Conservation (phyloP, 53 echinoderm and acorn worm species). For the Henricia sp. region DNA sequence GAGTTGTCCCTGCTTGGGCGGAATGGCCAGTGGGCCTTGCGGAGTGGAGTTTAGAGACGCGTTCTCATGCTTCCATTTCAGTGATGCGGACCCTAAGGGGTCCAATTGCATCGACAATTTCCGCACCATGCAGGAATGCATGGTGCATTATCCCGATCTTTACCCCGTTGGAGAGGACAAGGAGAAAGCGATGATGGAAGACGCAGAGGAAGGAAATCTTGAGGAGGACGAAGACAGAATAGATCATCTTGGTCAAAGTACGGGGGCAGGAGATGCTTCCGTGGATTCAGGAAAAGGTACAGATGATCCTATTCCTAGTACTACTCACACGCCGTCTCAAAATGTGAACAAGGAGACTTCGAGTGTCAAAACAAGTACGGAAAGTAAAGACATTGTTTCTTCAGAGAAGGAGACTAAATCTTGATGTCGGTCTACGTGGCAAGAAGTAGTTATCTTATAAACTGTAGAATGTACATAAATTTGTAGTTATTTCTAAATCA, state of each 20-base stretch:
- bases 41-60: slow-evolving; percentile 90
- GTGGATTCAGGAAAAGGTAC: neutral
- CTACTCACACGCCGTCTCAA: too few relatives aligned
- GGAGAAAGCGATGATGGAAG: slow-evolving; percentile 7
- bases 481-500: too few relatives aligned
- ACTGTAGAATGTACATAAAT: too few relatives aligned
- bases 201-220: neutral
- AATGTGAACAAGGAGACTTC: neutral
- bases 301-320: neutral
- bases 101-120: slow-evolving; percentile 92
- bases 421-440: slow-evolving; percentile 25
- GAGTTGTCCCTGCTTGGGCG: slow-evolving; percentile 95
- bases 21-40: slow-evolving; percentile 94
- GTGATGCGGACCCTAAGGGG: slow-evolving; percentile 81
- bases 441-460: too few relatives aligned
- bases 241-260: neutral
- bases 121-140: slow-evolving; percentile 92
- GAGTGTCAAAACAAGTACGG: neutral
- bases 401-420: slow-evolving; percentile 6
- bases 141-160: slow-evolving; percentile 82
- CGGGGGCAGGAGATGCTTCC: neutral
- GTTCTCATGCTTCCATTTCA: slow-evolving; percentile 98
- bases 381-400: neutral
- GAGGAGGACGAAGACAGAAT: neutral
- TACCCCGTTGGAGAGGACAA: slow-evolving; percentile 68